phyloP scores from a whole-genome alignment of 2,797 vertebrate genomes.

The Huso huso region DNA sequence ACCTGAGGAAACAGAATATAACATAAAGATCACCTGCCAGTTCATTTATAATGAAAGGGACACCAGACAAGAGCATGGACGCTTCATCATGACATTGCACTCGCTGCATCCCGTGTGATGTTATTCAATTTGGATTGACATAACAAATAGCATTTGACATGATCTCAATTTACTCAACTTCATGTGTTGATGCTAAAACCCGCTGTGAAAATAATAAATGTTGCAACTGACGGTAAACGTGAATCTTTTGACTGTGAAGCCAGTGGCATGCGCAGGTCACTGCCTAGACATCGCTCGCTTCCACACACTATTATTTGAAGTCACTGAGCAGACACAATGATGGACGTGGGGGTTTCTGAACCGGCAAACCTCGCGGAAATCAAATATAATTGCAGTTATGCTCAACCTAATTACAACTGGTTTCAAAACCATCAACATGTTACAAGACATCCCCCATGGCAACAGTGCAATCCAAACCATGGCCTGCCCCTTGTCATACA shows the following conservation, averaged over 20 bases:
- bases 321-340: not conserved
- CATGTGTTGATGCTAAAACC: not conserved
- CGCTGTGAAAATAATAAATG: not conserved
- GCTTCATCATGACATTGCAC: too few relatives aligned
- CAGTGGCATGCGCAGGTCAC: not conserved
- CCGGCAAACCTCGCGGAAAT: conserved; percentile 4
- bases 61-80: too few relatives aligned
- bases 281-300: not conserved
- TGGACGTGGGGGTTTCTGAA: not conserved
- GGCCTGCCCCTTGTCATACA: not conserved
- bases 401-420: conserved; percentile 1
- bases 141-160: too few relatives aligned
- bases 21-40: too few relatives aligned
- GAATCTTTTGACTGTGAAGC: not conserved
- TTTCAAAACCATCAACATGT: not conserved
- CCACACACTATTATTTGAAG: not conserved
- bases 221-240: not conserved
- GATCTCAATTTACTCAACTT: too few relatives aligned
- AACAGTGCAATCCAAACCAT: conserved; percentile 5
- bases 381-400: conserved; percentile 13
- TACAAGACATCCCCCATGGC: conserved; percentile 5
- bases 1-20: too few relatives aligned
- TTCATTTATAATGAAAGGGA: too few relatives aligned
- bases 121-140: too few relatives aligned
- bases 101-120: too few relatives aligned